A percentile compares a stretch with the other conserved stretches of the same genome.
Evolutionary conservation across 2,888 invertebrate species (phyloP).

Genomic region (Caenorhabditis becei): DNA sequence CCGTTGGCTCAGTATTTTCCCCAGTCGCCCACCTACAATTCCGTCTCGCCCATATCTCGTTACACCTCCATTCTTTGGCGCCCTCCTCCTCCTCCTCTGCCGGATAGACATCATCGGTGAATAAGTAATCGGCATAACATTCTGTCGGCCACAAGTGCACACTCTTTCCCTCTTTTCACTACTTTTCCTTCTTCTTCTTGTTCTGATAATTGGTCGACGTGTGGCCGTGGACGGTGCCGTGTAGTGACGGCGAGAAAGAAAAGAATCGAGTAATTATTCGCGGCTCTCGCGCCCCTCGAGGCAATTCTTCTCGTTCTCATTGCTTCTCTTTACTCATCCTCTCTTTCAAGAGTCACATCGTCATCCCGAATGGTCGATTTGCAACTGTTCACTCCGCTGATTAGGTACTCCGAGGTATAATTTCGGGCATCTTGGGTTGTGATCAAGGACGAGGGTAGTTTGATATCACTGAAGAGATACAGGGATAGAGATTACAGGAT

Average conservation of each 20-base stretch:
- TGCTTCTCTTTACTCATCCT: not conserved
- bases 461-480: not conserved
- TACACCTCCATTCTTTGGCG: slow-evolving; percentile 38
- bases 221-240: not conserved
- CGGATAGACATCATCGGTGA: slow-evolving; percentile 21
- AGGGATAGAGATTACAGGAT: not conserved
- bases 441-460: too few species aligned
- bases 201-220: slow-evolving; percentile 28
- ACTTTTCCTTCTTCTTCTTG: slow-evolving; percentile 13
- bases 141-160: slow-evolving; percentile 21
- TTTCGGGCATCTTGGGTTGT: too few species aligned
- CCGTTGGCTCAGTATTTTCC: not conserved
- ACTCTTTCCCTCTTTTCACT: not conserved
- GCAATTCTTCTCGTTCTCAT: not conserved
- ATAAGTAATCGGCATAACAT: slow-evolving; percentile 35
- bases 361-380: slow-evolving; percentile 57
- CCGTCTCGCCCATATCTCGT: slow-evolving; percentile 18
- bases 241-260: not conserved
- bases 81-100: not conserved
- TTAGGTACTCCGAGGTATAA: slow-evolving; percentile 53
- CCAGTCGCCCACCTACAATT: slow-evolving; percentile 6
- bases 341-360: slow-evolving; percentile 26
- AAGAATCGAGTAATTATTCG: slow-evolving; percentile 29
- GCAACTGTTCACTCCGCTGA: slow-evolving; percentile 55
- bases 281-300: slow-evolving; percentile 4